phyloP scores from a whole-genome alignment of 1,140 invertebrate genomes.

The Drosophila rhopaloa region DNA sequence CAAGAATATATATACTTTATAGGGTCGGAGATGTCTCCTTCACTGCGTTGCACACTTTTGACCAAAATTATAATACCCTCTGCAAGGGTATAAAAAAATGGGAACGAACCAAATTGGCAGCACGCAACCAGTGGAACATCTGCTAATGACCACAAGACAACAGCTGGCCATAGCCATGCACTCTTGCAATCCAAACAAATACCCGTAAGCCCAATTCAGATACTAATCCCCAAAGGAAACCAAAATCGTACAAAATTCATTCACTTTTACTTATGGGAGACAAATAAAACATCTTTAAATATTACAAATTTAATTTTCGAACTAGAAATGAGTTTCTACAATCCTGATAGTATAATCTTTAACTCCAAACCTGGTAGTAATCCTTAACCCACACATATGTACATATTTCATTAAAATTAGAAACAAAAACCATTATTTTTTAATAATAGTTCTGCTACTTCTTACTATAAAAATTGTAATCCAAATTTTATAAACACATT shows the following conservation, averaged over 20 bases:
- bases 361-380: no score
- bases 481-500: not conserved
- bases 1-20: no score
- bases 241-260: not conserved
- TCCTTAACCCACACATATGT: not conserved
- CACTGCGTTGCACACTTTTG: no score
- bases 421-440: no score
- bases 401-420: not conserved
- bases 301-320: no score
- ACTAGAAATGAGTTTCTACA: no score
- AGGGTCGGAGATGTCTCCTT: no score
- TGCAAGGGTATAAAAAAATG: no score
- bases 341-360: no score
- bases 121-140: slow-evolving; percentile 45
- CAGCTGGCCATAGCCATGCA: slow-evolving; percentile 27
- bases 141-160: slow-evolving; percentile 38
- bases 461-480: not conserved
- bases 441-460: no score
- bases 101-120: slow-evolving; percentile 52
- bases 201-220: not conserved
- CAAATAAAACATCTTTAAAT: no score
- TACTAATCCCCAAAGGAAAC: not conserved
- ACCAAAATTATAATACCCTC: no score
- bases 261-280: not conserved
- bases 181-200: not conserved